Evolutionary conservation across 2,888 invertebrate species (phyloP), one percentile per base, ranked within the genome.

Genomic region (Limnephilus lunatus): DNA sequence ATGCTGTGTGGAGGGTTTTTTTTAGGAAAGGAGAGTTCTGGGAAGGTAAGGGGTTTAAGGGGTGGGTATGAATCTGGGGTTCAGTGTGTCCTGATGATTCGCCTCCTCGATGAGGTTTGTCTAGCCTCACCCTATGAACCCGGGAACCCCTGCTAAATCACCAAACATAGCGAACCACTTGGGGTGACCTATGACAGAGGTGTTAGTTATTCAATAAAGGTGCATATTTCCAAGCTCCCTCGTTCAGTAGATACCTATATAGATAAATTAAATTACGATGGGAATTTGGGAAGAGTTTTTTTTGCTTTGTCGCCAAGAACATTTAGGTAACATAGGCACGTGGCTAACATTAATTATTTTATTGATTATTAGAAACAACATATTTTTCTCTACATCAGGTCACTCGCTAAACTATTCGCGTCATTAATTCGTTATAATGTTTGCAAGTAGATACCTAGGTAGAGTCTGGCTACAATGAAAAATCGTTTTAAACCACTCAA

Each of bases 401-500:
- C 7, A 19, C 68, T 25, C 68, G 68, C 68, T n/a, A 25, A 68
- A n/a, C 9, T 68, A 68, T 25, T 68, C 25, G 68, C 1, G 9
- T 68, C 25, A 68, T 68, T 9, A 68, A 68, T 68, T 68, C n/a
- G 25, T 25, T 25, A 68, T 25, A 68, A 68, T 7, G 68, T 68
- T 68, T 68, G 25, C 25, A n/a, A 68, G 25, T 48, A 48, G 48
- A 3, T 48, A 48, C 48, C 44, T 44, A 44, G 12, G 11, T 68
- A 68, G 25, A 68, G 1, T 68, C 68, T 68, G 9, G 25, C 68
- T 68, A 68, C 68, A 68, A 68, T 68, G 68, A 68, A 68, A 68
- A 68, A 68, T 68, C 68, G 68, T 68, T 68, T 68, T 68, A 68
- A 68, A 68, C 68, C 68, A 68, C 68, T 68, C 68, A 68, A 68